Evolutionary conservation across 2,113 vertebrate species (phyloP), one percentile per base, ranked within the genome.

Genomic region (Glaucidium brasilianum): DNA sequence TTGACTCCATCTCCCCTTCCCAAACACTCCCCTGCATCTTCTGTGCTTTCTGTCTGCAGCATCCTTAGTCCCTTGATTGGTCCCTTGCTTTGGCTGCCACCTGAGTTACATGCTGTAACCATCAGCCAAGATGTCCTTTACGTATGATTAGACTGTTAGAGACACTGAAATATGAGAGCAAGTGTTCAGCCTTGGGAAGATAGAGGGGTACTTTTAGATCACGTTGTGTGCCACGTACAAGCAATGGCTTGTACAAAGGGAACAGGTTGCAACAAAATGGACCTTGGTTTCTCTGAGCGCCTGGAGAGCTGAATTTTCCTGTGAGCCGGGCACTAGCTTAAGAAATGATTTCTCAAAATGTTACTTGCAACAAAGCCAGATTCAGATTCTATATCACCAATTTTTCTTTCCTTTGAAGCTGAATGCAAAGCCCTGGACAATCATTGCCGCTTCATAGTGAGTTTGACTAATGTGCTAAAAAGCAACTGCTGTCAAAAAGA

Each of bases 91-190:
- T 13, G 18, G 21, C 8, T 59, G 41, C 25, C 39, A 5, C 25
- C 9, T 9, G 15, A 87, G 45, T 16, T 21, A n/a, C 4, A 3
- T 2, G 1, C 43, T 37, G 30, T 3, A 34, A 43, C 49, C 58
- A 58, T 15, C 58, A 83, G 16, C 45, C n/a, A 10, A 0, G 1
- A 41, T 3, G 12, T 16, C 22, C 60, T 49, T 80, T 15, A 16
- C 3, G 2, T 34, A 7, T 0, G 0, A 34, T 19, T 6, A 30
- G 11, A 41, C 23, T 66, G 5, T 53, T 20, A 37, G 52, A 72
- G 49, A 39, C 43, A 13, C 14, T 34, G 60, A 72, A 67, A 64
- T 4, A 12, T 3, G 7, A 78, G 7, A 78, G 20, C n/a, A 52
- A 67, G 3, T 6, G 26, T 21, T 71, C 91, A 84, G 41, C 56